A percentile compares a stretch with the other conserved stretches of the same genome.
Conservation (phyloP, 2,888 invertebrate species). For the Ypsolopha scabrella region DNA sequence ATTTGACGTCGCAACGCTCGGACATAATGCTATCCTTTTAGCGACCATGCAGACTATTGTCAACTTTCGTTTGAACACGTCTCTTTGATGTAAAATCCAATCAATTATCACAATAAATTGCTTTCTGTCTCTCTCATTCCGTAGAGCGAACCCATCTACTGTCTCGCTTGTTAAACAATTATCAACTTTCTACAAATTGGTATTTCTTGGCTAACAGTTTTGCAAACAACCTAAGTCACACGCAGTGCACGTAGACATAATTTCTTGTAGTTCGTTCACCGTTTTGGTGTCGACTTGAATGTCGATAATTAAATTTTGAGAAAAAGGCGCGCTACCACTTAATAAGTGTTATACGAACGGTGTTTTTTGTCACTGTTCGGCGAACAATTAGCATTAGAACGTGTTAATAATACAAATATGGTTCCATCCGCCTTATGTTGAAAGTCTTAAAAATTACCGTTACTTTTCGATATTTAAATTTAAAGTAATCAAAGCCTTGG, state of each 20-base stretch:
- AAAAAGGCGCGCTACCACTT: conserved; percentile 43
- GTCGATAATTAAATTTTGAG: conserved; percentile 64
- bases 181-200: conserved; percentile 51
- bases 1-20: conserved; percentile 43
- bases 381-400: conserved; percentile 53
- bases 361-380: conserved; percentile 40
- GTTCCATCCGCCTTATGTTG: not conserved
- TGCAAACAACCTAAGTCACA: conserved; percentile 33
- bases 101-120: conserved; percentile 37
- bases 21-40: conserved; percentile 55
- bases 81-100: conserved; percentile 42
- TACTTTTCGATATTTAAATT: conserved; percentile 9
- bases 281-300: conserved; percentile 54
- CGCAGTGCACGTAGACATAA: conserved; percentile 21
- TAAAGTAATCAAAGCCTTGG: conserved; percentile 9
- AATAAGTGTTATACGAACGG: conserved; percentile 61
- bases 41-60: conserved; percentile 43
- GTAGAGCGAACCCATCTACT: conserved; percentile 11
- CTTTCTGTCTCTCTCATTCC: conserved; percentile 10
- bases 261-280: conserved; percentile 26
- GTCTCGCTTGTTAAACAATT: conserved; percentile 20
- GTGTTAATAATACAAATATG: conserved; percentile 60
- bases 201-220: conserved; percentile 37
- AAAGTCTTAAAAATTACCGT: conserved; percentile 6
- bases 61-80: conserved; percentile 33